Evolutionary conservation across 53 echinoderm and acorn worm genomes (phyloP).

Genomic region (Holothuria scabra): DNA sequence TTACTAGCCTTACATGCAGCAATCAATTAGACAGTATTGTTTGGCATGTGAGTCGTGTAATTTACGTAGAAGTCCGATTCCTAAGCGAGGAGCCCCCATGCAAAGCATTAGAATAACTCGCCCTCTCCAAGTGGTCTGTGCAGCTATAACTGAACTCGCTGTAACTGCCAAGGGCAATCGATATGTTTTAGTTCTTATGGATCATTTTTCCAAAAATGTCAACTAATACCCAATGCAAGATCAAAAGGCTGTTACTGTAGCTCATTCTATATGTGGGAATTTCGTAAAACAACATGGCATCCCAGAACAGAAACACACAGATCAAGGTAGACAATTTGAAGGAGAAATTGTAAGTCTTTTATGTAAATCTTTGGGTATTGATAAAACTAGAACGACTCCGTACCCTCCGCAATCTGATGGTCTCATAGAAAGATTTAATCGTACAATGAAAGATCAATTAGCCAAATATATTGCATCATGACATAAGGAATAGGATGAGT

Average conservation of each 20-base stretch:
- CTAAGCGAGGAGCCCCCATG: slow-evolving; percentile 54
- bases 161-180: slow-evolving; percentile 50
- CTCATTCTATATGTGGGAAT: slow-evolving; percentile 45
- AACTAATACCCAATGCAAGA: slow-evolving; percentile 54
- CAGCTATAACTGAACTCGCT: slow-evolving; percentile 67
- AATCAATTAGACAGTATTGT: slow-evolving; percentile 55
- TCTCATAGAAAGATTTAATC: no score
- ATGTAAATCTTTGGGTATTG: slow-evolving; percentile 7
- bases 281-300: slow-evolving; percentile 52
- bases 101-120: slow-evolving; percentile 16
- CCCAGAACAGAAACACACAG: no score
- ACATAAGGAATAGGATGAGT: neutral
- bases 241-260: slow-evolving; percentile 62
- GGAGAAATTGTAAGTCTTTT: neutral
- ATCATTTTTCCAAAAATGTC: slow-evolving; percentile 71
- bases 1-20: slow-evolving; percentile 68
- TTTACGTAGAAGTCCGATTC: slow-evolving; percentile 40
- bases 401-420: no score
- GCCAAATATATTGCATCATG: neutral
- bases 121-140: slow-evolving; percentile 60
- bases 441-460: neutral
- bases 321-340: slow-evolving; percentile 59
- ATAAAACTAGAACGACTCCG: slow-evolving; percentile 40
- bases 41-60: slow-evolving; percentile 48
- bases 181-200: slow-evolving; percentile 65